Evolutionary conservation across 2,797 vertebrate genomes (phyloP).

Genomic region (Pseudotriccus pelzelni): DNA sequence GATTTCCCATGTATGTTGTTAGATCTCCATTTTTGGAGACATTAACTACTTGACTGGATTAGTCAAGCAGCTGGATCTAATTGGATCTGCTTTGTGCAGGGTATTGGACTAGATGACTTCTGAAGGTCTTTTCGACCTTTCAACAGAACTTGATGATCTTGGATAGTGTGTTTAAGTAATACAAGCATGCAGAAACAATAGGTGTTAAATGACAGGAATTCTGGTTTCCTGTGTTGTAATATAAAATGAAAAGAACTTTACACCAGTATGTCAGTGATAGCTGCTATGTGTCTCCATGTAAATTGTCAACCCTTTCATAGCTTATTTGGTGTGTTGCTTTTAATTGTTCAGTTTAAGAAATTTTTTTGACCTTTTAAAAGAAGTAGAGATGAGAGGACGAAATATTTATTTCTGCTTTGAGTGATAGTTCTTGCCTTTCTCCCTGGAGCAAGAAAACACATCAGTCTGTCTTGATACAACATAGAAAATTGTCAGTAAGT

Average conservation of each 20-base stretch:
- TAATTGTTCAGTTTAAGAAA: background rate
- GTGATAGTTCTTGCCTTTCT: slow-evolving; percentile 1
- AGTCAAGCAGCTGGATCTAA: background rate
- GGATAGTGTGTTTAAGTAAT: background rate
- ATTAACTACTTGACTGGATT: background rate
- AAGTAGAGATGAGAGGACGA: background rate
- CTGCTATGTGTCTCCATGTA: background rate
- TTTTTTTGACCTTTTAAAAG: slow-evolving; percentile 31
- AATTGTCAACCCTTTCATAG: background rate
- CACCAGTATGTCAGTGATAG: background rate
- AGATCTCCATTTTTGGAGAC: background rate
- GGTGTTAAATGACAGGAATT: background rate
- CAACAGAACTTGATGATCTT: background rate
- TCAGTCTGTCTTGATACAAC: background rate
- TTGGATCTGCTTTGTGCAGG: background rate
- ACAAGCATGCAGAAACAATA: background rate
- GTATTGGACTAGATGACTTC: background rate
- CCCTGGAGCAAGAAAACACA: background rate
- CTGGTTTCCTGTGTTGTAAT: background rate
- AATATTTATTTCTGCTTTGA: background rate
- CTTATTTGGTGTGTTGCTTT: background rate
- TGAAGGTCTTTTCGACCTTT: background rate
- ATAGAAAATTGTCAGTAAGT: background rate
- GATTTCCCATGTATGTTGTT: background rate
- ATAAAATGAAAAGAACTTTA: background rate